These are phyloP conservation scores for Vulpes ferrilata DNA, from an alignment of 2,113 vertebrate genomes.

Conservation along the genomic window DNA sequence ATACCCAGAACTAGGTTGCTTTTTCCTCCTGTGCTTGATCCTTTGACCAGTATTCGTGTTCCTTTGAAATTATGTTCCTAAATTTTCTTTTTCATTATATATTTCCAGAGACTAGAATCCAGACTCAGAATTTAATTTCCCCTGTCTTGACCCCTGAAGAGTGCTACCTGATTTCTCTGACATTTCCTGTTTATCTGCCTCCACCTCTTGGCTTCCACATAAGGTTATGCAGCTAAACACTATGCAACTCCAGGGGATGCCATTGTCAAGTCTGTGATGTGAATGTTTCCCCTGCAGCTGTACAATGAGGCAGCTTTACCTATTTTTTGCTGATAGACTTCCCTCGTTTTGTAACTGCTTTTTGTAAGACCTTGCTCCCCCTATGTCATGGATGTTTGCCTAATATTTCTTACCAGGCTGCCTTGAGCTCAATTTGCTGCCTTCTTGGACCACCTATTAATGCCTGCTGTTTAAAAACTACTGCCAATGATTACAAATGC, in stretches of 20 bases:
- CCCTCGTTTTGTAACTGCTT: neutral
- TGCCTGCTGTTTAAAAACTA: conserved; percentile 41
- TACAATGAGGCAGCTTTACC: neutral
- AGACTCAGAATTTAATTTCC: neutral
- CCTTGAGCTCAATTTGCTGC: conserved; percentile 35
- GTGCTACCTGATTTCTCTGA: neutral
- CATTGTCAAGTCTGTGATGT: neutral
- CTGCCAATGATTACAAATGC: neutral
- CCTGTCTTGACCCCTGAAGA: neutral
- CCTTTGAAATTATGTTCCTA: neutral
- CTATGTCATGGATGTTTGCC: conserved; percentile 5
- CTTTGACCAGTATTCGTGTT: neutral
- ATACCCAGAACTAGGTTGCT: neutral
- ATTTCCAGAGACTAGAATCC: neutral
- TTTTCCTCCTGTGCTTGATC: neutral
- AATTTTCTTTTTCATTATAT: neutral
- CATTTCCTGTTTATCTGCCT: neutral
- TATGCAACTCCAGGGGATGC: neutral
- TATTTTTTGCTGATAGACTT: neutral
- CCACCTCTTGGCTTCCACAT: neutral
- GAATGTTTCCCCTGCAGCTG: neutral
- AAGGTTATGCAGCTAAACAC: neutral
- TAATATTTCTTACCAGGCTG: conserved; percentile 10
- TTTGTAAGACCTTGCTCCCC: neutral
- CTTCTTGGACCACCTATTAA: neutral